phyloP scores from a whole-genome alignment of 2,113 vertebrate species.

The Prolemur simus region DNA sequence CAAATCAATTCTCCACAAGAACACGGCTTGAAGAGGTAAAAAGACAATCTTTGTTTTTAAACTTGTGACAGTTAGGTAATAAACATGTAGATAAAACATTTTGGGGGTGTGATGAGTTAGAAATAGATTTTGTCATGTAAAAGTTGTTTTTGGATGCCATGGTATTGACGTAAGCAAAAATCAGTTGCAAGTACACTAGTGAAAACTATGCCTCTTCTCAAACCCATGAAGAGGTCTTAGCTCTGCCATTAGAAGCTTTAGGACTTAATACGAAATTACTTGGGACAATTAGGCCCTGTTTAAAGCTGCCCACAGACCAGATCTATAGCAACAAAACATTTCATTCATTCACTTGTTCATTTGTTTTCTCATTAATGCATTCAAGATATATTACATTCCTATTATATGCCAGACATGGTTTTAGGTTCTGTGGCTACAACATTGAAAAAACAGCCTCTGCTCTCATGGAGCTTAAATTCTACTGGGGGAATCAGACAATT shows the following conservation, averaged over 20 bases:
- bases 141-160: neutral
- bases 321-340: neutral
- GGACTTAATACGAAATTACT: neutral
- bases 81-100: neutral
- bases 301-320: neutral
- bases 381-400: neutral
- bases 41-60: neutral
- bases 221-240: neutral
- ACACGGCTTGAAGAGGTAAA: constrained; percentile 89
- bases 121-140: neutral
- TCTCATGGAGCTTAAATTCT: neutral
- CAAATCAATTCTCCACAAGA: constrained; percentile 89
- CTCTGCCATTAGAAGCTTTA: neutral
- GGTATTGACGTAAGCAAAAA: neutral
- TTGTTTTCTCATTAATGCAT: neutral
- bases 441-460: neutral
- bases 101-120: neutral
- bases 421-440: neutral
- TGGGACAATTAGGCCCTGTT: neutral
- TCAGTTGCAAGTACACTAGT: neutral
- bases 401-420: neutral
- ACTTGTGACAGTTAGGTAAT: neutral
- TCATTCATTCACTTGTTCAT: neutral
- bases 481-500: neutral
- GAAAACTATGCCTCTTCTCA: neutral